These are phyloP conservation scores for Condylostylus longicornis DNA, from an alignment of 1,140 invertebrate genomes.

Conservation along the genomic window DNA sequence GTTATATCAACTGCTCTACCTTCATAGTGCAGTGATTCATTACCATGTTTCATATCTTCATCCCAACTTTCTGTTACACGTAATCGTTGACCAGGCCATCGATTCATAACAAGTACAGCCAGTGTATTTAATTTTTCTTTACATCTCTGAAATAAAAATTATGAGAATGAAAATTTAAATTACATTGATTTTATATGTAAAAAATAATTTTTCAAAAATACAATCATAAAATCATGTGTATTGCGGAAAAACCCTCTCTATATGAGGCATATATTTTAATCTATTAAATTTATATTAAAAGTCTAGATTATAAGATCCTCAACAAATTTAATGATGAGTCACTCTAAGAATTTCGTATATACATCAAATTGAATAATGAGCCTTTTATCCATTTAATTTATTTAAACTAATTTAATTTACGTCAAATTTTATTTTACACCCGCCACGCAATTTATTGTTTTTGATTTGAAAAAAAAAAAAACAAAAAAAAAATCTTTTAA, in stretches of 20 bases:
- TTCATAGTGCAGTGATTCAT: conserved; percentile 85
- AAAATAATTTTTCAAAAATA: background rate
- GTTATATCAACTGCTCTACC: conserved; percentile 90
- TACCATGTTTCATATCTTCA: conserved; percentile 64
- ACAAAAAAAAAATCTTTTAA: no score
- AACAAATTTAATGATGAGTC: no score
- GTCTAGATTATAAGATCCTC: no score
- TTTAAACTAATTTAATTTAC: no score
- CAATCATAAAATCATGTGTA: background rate
- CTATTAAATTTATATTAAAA: background rate
- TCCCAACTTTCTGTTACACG: conserved; percentile 91
- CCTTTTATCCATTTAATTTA: no score
- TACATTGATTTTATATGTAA: conserved; percentile 10
- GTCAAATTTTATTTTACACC: no score
- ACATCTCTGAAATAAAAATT: conserved; percentile 59
- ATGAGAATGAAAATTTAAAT: conserved; percentile 6
- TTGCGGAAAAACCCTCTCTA: background rate
- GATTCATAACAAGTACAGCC: conserved; percentile 93
- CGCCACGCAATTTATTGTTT: no score
- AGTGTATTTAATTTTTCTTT: conserved; percentile 89
- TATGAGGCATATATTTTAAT: no score
- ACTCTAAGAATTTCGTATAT: no score
- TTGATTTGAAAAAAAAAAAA: no score
- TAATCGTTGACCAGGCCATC: conserved; percentile 87
- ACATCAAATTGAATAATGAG: no score